Evolutionary conservation across 2,888 invertebrate species (phyloP).

Genomic region (Lamproptera curius): DNA sequence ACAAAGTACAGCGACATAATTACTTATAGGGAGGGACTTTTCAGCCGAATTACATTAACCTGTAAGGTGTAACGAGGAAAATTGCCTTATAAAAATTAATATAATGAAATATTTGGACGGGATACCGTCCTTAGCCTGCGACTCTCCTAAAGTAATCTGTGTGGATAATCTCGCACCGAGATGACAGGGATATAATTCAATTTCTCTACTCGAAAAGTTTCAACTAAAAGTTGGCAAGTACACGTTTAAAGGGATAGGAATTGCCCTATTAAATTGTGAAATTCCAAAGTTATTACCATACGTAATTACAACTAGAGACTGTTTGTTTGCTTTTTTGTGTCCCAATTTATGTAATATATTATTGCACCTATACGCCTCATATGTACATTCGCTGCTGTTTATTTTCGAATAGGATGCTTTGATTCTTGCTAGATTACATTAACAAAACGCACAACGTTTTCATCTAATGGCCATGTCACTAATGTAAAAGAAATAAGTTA

Average conservation of each 20-base stretch:
- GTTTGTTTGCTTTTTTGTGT: too few relatives aligned
- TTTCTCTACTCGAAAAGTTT: conserved; percentile 7
- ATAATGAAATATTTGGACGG: background rate
- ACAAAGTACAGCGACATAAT: background rate
- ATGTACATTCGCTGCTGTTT: too few relatives aligned
- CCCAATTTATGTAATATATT: too few relatives aligned
- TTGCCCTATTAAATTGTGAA: too few relatives aligned
- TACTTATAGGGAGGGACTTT: background rate
- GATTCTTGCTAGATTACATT: too few relatives aligned
- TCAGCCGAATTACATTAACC: background rate
- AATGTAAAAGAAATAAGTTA: too few relatives aligned
- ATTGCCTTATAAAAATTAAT: conserved; percentile 6
- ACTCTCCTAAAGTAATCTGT: conserved; percentile 5
- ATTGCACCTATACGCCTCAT: too few relatives aligned
- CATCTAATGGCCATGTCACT: too few relatives aligned
- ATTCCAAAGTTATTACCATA: too few relatives aligned
- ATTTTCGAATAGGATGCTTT: too few relatives aligned
- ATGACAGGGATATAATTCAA: conserved; percentile 14
- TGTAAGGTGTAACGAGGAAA: background rate
- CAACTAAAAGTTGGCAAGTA: background rate
- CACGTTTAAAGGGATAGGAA: background rate
- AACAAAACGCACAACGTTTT: too few relatives aligned
- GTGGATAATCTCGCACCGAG: conserved; percentile 7
- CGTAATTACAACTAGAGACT: too few relatives aligned
- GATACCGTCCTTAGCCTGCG: background rate